Evolutionary conservation across 2,888 invertebrate species (phyloP).

Genomic region (Hirtodrosophila duncani): DNA sequence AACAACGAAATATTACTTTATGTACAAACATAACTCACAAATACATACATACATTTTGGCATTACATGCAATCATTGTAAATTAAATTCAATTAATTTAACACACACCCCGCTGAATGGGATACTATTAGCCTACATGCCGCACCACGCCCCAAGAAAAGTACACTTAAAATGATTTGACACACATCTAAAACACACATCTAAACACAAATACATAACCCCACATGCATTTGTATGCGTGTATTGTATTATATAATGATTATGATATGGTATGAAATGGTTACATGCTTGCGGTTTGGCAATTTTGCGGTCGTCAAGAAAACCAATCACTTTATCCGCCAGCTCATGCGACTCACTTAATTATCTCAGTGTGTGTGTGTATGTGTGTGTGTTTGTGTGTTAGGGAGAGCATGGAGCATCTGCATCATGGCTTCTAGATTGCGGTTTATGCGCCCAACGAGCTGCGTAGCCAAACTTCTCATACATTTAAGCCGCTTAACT

Average conservation of each 20-base stretch:
- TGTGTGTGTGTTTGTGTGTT: not conserved
- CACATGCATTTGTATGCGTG: too few relatives aligned
- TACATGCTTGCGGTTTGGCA: slow-evolving; percentile 23
- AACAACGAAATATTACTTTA: too few relatives aligned
- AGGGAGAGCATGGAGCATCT: not conserved
- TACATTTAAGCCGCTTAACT: slow-evolving; percentile 58
- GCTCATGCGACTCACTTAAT: slow-evolving; percentile 47
- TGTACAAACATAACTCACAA: too few relatives aligned
- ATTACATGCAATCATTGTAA: too few relatives aligned
- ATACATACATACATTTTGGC: too few relatives aligned
- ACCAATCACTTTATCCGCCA: slow-evolving; percentile 44
- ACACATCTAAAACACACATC: too few relatives aligned
- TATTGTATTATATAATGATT: too few relatives aligned
- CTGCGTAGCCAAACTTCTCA: slow-evolving; percentile 44
- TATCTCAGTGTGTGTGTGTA: slow-evolving; percentile 9
- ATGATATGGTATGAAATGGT: slow-evolving; percentile 13
- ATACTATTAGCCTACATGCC: too few relatives aligned
- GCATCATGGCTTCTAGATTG: slow-evolving; percentile 15
- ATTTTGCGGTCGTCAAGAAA: slow-evolving; percentile 36
- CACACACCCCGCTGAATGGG: too few relatives aligned
- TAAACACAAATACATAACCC: too few relatives aligned
- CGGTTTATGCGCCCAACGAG: slow-evolving; percentile 34
- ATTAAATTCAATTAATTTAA: too few relatives aligned
- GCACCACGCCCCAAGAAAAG: not conserved
- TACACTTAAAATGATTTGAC: slow-evolving; percentile 28